Conservation (phyloP, 2,888 invertebrate genomes). For the Chymomyza fuscimana region DNA sequence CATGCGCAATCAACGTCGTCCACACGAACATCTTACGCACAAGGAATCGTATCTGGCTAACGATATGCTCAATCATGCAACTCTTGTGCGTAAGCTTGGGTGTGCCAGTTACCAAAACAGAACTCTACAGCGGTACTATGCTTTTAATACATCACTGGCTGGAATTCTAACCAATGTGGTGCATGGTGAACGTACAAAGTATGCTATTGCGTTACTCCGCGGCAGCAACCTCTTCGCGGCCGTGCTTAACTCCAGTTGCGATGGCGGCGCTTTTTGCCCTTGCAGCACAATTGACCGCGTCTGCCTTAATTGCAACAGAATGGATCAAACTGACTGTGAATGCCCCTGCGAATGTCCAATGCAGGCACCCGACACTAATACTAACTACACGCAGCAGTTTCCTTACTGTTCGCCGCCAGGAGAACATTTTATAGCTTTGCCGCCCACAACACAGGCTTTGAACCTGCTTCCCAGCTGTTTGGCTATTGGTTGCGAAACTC, state of each 20-base stretch:
- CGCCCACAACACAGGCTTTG: slow-evolving; percentile 78
- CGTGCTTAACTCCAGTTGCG: slow-evolving; percentile 92
- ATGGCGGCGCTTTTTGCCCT: slow-evolving; percentile 92
- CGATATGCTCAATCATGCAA: slow-evolving; percentile 92
- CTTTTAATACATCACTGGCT: slow-evolving; percentile 88
- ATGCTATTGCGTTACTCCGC: slow-evolving; percentile 89
- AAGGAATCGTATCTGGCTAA: slow-evolving; percentile 94
- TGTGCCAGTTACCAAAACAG: slow-evolving; percentile 93
- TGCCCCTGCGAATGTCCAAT: slow-evolving; percentile 95
- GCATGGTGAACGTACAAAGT: slow-evolving; percentile 92
- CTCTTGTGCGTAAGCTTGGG: slow-evolving; percentile 89
- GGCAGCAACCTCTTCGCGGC: slow-evolving; percentile 94
- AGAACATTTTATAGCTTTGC: slow-evolving; percentile 69
- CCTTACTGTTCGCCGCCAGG: slow-evolving; percentile 76
- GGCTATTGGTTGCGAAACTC: slow-evolving; percentile 85
- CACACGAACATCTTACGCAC: slow-evolving; percentile 93
- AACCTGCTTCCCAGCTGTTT: slow-evolving; percentile 84
- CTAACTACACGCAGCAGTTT: slow-evolving; percentile 72
- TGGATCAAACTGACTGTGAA: slow-evolving; percentile 97
- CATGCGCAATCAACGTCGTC: slow-evolving; percentile 81
- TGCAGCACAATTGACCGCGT: slow-evolving; percentile 93
- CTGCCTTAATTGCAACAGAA: slow-evolving; percentile 94
- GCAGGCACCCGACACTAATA: slow-evolving; percentile 56
- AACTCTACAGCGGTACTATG: slow-evolving; percentile 90
- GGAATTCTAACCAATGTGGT: slow-evolving; percentile 90